A percentile compares a stretch with the other conserved stretches of the same genome.
phyloP scores from a whole-genome alignment of 92 coral and sea anemone species.

The Pocillopora grandis region DNA sequence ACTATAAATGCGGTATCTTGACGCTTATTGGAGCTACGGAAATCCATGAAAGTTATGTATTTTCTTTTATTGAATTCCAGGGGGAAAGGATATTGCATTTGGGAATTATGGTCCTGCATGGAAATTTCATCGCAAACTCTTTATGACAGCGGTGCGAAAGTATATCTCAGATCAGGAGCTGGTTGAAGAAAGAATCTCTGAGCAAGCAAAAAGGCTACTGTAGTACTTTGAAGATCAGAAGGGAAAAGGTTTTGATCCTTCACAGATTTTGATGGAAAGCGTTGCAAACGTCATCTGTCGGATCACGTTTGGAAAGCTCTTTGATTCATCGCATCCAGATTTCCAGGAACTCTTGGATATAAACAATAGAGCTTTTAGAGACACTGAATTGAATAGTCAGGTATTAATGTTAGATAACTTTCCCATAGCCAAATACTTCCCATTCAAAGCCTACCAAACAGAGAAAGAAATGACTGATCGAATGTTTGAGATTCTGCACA shows the following conservation, averaged over 20 bases:
- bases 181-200: conserved; percentile 26
- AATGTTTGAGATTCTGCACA: conserved; percentile 27
- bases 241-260: conserved; percentile 38
- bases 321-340: conserved; percentile 37
- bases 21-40: too few relatives aligned
- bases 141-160: conserved; percentile 13
- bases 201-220: conserved; percentile 19
- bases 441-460: neutral
- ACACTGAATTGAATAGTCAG: conserved; percentile 25
- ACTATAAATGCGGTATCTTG: too few relatives aligned
- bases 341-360: conserved; percentile 23
- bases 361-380: neutral
- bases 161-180: conserved; percentile 19
- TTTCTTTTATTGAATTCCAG: conserved; percentile 6
- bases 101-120: conserved; percentile 42
- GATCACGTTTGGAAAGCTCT: conserved; percentile 32
- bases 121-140: conserved; percentile 28
- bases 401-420: conserved; percentile 15
- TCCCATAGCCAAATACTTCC: conserved; percentile 11
- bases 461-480: conserved; percentile 8
- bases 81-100: conserved; percentile 18
- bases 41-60: too few relatives aligned
- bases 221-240: conserved; percentile 31
- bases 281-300: conserved; percentile 42
- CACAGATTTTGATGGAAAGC: conserved; percentile 23